Evolutionary conservation across 35 echinoderm and acorn worm species (phyloP), one percentile per base, ranked within the genome.

Genomic region (Patiria miniata): DNA sequence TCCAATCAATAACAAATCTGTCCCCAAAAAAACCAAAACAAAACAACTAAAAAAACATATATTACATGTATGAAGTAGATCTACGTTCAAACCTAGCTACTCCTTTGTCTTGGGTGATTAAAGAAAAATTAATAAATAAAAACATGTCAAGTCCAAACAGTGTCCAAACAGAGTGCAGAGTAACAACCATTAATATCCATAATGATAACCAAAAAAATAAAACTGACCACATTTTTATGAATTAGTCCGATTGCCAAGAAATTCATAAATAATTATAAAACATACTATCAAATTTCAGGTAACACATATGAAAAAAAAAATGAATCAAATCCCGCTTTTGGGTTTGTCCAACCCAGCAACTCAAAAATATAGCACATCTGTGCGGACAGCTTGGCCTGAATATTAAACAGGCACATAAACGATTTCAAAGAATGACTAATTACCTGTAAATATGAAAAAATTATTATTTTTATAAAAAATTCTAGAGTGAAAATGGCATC

Each of bases 181-280:
- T 32, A 14, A 32, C 19, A 34, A 60, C 19, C 23, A 73, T 73
- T 73, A 73, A 73, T 73, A 36, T 73, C 34, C 21, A 30, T 73
- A 73, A 73, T 73, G 57, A 60, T 60, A 60, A 60, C 26, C 26
- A 4, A 47, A 73, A 73, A 73, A 73, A 22, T 73, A 73, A 28
- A 73, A 60, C 28, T 30, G 34, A 26, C 65, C 14, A 73, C 14
- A 28, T 73, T 73, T 34, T 73, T 30, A 18, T 30, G 65, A 73
- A 73, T 73, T 73, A 73, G 26, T 73, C 65, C 34, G 26, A 73
- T 73, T 73, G 65, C 65, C 19, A 73, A 73, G 40, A 84, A 84
- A 84, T 58, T 84, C 53, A 84, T 84, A 84, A 84, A 84, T 84
- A 59, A 84, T 84, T 84, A 84, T 84, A 84, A 84, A 59, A 84